Evolutionary conservation across 2,888 invertebrate genomes (phyloP).

Genomic region (Adelognathus sp.): DNA sequence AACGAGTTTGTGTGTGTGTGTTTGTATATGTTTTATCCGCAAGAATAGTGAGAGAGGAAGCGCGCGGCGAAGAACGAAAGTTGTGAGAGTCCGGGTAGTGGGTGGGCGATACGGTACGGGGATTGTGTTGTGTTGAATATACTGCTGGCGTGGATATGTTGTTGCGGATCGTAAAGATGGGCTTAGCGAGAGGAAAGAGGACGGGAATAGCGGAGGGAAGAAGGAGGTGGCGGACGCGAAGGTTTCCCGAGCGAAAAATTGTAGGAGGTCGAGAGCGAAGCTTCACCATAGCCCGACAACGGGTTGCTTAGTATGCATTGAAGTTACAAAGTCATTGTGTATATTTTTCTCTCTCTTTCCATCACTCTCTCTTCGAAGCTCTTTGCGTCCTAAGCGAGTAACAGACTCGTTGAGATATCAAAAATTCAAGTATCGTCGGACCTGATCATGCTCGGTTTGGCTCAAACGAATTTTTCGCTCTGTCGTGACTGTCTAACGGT

Average conservation of each 20-base stretch:
- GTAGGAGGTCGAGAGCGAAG: conserved; percentile 46
- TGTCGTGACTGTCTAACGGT: not conserved
- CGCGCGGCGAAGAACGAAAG: not conserved
- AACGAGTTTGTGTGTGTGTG: conserved; percentile 9
- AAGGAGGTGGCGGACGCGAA: conserved; percentile 61
- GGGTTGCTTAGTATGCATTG: conserved; percentile 80
- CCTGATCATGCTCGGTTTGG: not conserved
- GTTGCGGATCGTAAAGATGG: conserved; percentile 73
- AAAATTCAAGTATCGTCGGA: not conserved
- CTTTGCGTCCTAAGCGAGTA: conserved; percentile 52
- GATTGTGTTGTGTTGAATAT: conserved; percentile 55
- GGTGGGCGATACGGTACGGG: conserved; percentile 52
- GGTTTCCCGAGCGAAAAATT: conserved; percentile 53
- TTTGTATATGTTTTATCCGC: conserved; percentile 55
- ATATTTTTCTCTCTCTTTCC: conserved; percentile 40
- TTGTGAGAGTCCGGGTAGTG: conserved; percentile 43
- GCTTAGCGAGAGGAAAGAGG: conserved; percentile 63
- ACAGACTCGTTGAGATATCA: conserved; percentile 52
- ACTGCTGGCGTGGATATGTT: conserved; percentile 60
- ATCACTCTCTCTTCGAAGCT: conserved; percentile 34
- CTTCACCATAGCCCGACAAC: conserved; percentile 58
- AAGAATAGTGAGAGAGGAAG: conserved; percentile 28
- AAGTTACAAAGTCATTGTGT: conserved; percentile 79
- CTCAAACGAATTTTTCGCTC: not conserved
- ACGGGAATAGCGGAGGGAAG: conserved; percentile 46